These are phyloP conservation scores for Sparidentex hasta DNA, from an alignment of 2,797 vertebrate genomes.

Conservation along the genomic window DNA sequence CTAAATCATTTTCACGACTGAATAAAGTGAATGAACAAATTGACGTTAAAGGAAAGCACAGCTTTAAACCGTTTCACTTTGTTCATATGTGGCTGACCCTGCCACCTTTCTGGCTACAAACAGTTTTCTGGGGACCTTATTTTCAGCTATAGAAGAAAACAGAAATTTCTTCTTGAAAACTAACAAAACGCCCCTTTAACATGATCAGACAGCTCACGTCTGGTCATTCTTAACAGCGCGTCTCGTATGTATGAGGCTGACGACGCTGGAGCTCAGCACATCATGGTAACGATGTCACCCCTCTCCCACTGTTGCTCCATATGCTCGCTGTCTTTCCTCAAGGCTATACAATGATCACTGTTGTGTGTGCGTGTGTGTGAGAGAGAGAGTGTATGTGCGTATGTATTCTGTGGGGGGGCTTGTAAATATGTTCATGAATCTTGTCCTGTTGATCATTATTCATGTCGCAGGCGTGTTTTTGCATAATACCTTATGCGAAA, in stretches of 20 bases:
- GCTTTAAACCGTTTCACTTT: too few species aligned
- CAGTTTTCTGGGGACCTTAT: too few species aligned
- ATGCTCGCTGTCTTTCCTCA: constrained; percentile 11
- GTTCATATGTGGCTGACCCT: too few species aligned
- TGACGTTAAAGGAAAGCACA: too few species aligned
- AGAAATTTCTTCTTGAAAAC: too few species aligned
- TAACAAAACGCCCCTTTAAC: background rate
- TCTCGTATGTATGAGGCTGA: constrained; percentile 7
- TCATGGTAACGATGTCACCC: constrained; percentile 50
- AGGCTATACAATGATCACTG: constrained; percentile 18
- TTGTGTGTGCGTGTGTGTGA: background rate
- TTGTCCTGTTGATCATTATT: background rate
- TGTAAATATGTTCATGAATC: constrained; percentile 33
- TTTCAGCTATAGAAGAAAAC: too few species aligned
- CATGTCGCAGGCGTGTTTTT: constrained; percentile 7
- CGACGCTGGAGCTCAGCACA: constrained; percentile 24
- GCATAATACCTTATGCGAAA: background rate
- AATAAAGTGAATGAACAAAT: too few species aligned
- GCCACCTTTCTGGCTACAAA: too few species aligned
- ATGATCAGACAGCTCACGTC: background rate
- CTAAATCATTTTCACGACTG: too few species aligned
- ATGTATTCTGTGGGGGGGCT: background rate
- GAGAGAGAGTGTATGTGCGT: background rate
- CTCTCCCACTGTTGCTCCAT: constrained; percentile 26
- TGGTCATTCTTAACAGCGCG: background rate